These are phyloP conservation scores for Catocala sponsa DNA, from an alignment of 2,888 invertebrate genomes.

Conservation along the genomic window DNA sequence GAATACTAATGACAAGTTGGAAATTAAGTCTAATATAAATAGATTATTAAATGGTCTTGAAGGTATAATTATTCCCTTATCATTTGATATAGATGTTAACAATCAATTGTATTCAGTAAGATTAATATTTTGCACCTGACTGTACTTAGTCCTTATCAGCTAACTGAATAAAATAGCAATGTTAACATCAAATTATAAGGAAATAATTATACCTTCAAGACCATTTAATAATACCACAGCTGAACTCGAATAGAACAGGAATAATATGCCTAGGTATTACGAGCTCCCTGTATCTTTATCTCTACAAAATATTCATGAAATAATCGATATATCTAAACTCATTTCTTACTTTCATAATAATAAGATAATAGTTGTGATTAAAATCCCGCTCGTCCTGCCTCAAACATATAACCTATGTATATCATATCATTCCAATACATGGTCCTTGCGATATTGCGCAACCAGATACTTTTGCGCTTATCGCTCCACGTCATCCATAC, in stretches of 20 bases:
- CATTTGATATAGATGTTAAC: slow-evolving; percentile 12
- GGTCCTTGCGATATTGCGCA: not conserved
- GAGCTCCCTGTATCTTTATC: slow-evolving; percentile 4
- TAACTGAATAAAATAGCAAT: too few relatives aligned
- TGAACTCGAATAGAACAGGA: not conserved
- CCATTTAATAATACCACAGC: too few relatives aligned
- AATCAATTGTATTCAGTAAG: slow-evolving; percentile 14
- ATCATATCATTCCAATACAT: not conserved
- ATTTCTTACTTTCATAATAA: slow-evolving; percentile 3
- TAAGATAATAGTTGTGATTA: slow-evolving; percentile 1
- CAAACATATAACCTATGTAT: slow-evolving; percentile 4
- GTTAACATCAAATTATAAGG: too few relatives aligned
- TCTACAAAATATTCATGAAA: slow-evolving; percentile 8
- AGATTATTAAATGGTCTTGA: too few relatives aligned
- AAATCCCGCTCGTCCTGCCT: slow-evolving; percentile 7
- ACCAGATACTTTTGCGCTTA: slow-evolving; percentile 8
- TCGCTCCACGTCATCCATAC: slow-evolving; percentile 8
- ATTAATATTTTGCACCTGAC: slow-evolving; percentile 17
- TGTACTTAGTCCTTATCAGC: slow-evolving; percentile 8
- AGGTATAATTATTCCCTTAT: slow-evolving; percentile 10
- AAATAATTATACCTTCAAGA: too few relatives aligned
- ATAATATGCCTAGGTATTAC: slow-evolving; percentile 2
- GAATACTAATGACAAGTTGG: too few relatives aligned
- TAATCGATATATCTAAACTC: slow-evolving; percentile 7
- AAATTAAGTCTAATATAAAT: too few relatives aligned